Percentiles rank a stretch among this genome's conserved stretches.
Conservation (phyloP, 1,140 invertebrate genomes). For the Anoplolepis gracilipes region DNA sequence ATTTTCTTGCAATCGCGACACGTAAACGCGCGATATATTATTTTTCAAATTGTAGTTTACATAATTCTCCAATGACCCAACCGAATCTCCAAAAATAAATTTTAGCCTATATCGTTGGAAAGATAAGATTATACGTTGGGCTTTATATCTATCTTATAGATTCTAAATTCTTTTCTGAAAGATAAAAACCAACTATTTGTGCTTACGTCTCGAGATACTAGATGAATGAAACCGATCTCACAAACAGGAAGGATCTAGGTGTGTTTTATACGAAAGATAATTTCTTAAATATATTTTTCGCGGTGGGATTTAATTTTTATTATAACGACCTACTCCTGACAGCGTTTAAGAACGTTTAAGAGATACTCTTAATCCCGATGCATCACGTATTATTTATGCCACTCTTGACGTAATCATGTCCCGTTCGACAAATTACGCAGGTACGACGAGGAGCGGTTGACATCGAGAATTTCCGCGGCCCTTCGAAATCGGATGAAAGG, state of each 20-base stretch:
- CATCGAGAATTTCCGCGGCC: constrained; percentile 59
- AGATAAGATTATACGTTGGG: too few relatives aligned
- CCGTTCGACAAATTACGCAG: constrained; percentile 60
- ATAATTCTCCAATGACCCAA: neutral
- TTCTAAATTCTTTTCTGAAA: too few relatives aligned
- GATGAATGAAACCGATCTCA: too few relatives aligned
- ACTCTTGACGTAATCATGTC: constrained; percentile 38
- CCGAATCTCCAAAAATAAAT: neutral
- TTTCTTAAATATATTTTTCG: neutral
- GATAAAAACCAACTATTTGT: too few relatives aligned
- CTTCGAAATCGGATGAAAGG: constrained; percentile 70
- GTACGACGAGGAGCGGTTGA: constrained; percentile 55
- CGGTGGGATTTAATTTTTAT: neutral
- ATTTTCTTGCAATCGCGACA: neutral
- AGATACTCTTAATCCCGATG: constrained; percentile 25
- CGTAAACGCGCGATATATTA: too few relatives aligned
- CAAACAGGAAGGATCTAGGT: neutral
- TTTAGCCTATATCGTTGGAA: too few relatives aligned
- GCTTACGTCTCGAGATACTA: too few relatives aligned
- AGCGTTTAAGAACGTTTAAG: neutral
- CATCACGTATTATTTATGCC: constrained; percentile 41
- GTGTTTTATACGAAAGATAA: neutral
- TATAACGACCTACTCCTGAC: neutral
- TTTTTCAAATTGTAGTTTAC: neutral
- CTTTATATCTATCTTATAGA: too few relatives aligned